Base-by-base conservation (phyloP, 1,140 invertebrate genomes). In the Dreissena polymorpha region DNA sequence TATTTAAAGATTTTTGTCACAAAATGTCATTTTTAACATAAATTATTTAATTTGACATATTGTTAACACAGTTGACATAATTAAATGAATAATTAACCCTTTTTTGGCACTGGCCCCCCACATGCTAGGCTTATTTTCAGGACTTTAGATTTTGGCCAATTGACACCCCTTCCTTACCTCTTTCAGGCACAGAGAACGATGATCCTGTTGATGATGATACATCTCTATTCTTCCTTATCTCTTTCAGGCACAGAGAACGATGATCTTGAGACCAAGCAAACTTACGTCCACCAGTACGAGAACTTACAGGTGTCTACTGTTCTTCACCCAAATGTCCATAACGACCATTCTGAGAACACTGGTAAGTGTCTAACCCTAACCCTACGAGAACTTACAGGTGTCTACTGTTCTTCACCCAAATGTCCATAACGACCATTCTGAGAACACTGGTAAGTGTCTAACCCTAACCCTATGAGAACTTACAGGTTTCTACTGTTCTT, bases 331-430 rank as follows among this genome's bases (percentile, higher is more conserved):
- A 39, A 39, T 39, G 39, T 39, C 39, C 39, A 39, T 39, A 39
- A 39, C 8, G 39, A 39, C 2, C 39, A 39, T 39, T 39, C 86
- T 63, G 89, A 90, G 74, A 83, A 86, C 67, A 76, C 86, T 55
- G 85, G 85, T 64, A 86, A n/a, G n/a, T n/a, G n/a, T n/a, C 84
- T 71, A 83, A 86, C 76, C 87, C 87, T 90, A 85, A 68, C 21
- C 13, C n/a, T 96, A 97, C 94, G 96, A 96, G 92, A 94, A 94
- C 91, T 96, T 96, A 95, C 95, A 96, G 91, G 92, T 94, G 72
- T 92, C 93, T 65, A 91, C 93, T 63, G 88, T 93, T 16, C 86
- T 93, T 51, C 90, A 93, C 72, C 93, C 94, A 60, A 39, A 39
- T 39, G 39, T 39, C 39, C 39, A 39, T 39, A 39, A 39, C 8